Evolutionary conservation across 2,888 invertebrate genomes (phyloP).

Genomic region (Allolobophora icterica): DNA sequence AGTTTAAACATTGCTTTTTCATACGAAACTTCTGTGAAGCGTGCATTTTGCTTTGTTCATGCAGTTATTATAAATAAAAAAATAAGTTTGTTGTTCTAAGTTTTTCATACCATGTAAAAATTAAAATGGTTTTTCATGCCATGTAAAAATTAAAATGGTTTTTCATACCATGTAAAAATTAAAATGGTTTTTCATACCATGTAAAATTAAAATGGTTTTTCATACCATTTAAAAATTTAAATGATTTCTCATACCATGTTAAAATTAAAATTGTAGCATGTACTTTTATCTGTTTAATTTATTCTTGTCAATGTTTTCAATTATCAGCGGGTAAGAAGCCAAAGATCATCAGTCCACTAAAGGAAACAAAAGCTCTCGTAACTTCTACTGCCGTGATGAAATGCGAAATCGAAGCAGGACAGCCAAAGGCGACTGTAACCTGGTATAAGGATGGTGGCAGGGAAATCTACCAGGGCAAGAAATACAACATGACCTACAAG

Average conservation of each 20-base stretch:
- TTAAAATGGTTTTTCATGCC: too few relatives aligned
- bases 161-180: too few relatives aligned
- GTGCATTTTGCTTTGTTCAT: not conserved
- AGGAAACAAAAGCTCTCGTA: conserved; percentile 44
- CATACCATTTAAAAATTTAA: too few relatives aligned
- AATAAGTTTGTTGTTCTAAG: too few relatives aligned
- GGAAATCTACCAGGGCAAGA: conserved; percentile 59
- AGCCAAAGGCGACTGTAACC: conserved; percentile 47
- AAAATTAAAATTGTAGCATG: too few relatives aligned
- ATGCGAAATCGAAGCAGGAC: conserved; percentile 47
- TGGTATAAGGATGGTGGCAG: conserved; percentile 50
- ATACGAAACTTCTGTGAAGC: not conserved
- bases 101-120: too few relatives aligned
- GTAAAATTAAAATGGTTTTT: too few relatives aligned
- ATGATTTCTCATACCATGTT: too few relatives aligned
- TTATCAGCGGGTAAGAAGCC: conserved; percentile 48
- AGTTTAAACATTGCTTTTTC: too few relatives aligned
- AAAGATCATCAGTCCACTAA: conserved; percentile 44
- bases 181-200: too few relatives aligned
- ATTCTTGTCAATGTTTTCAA: not conserved
- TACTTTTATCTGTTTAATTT: not conserved
- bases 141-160: too few relatives aligned
- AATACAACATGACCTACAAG: conserved; percentile 88
- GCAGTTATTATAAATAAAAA: too few relatives aligned
- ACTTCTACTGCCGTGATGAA: conserved; percentile 43